Conservation (phyloP, 2,113 vertebrate genomes). For the Orthonyx spaldingii region DNA sequence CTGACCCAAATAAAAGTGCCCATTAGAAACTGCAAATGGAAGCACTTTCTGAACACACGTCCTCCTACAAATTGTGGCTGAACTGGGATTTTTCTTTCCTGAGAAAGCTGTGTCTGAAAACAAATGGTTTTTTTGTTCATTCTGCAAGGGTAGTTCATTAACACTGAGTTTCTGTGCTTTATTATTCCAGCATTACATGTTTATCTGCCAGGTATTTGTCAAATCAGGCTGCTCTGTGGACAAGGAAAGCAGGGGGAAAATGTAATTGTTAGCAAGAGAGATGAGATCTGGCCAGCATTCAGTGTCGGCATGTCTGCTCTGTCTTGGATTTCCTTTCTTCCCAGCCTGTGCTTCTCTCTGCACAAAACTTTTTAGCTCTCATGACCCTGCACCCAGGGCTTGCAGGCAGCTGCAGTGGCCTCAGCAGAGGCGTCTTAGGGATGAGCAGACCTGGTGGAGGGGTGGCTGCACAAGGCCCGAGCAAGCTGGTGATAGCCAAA, state of each 20-base stretch:
- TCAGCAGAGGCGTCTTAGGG: not conserved
- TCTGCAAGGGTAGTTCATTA: not conserved
- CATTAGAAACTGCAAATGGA: not conserved
- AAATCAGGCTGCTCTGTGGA: not conserved
- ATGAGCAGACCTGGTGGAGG: not conserved
- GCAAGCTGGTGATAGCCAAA: not conserved
- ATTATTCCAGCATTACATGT: not conserved
- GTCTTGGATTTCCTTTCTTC: not conserved
- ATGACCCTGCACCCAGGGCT: not conserved
- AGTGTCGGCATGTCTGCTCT: fast-evolving
- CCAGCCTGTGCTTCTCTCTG: not conserved
- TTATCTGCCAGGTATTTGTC: not conserved
- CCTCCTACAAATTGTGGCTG: not conserved
- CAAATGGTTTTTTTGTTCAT: not conserved
- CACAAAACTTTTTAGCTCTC: not conserved
- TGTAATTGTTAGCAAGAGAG: not conserved
- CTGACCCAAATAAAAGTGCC: not conserved
- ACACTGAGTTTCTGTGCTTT: not conserved
- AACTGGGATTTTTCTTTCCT: not conserved
- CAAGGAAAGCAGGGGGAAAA: not conserved
- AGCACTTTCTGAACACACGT: not conserved
- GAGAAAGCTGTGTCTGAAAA: not conserved
- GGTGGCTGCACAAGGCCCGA: not conserved
- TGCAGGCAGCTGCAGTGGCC: not conserved
- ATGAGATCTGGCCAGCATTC: not conserved